These are phyloP conservation scores for Lucifuga dentata DNA, from an alignment of 2,113 vertebrate genomes.

Conservation along the genomic window DNA sequence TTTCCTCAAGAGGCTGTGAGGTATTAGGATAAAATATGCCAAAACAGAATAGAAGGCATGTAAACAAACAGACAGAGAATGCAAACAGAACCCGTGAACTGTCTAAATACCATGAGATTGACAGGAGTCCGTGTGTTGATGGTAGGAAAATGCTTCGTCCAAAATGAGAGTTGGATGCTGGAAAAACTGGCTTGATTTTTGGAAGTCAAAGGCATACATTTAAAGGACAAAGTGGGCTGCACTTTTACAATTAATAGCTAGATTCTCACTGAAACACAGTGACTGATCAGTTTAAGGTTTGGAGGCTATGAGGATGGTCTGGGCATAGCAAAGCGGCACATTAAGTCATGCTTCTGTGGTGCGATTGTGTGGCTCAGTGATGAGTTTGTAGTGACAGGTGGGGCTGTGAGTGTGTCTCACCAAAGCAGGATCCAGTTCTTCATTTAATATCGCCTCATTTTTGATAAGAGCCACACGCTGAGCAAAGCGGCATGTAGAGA, in stretches of 20 bases:
- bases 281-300: slow-evolving; percentile 54
- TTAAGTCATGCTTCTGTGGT: slow-evolving; percentile 46
- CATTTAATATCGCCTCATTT: slow-evolving; percentile 94
- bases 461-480: slow-evolving; percentile 95
- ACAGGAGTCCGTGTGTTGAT: slow-evolving; percentile 20
- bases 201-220: slow-evolving; percentile 43
- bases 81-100: slow-evolving; percentile 50
- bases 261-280: slow-evolving; percentile 29
- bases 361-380: slow-evolving; percentile 14
- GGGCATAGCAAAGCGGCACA: slow-evolving; percentile 24
- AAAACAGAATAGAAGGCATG: slow-evolving; percentile 43
- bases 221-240: slow-evolving; percentile 46
- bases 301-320: slow-evolving; percentile 48
- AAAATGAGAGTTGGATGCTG: slow-evolving; percentile 30
- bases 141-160: slow-evolving; percentile 35
- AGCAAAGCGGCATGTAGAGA: slow-evolving; percentile 96
- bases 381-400: slow-evolving; percentile 32
- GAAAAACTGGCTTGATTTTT: slow-evolving; percentile 42
- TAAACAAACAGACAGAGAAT: slow-evolving; percentile 55
- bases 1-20: slow-evolving; percentile 37
- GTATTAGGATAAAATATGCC: slow-evolving; percentile 51
- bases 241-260: slow-evolving; percentile 34
- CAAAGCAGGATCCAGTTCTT: slow-evolving; percentile 93
- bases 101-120: slow-evolving; percentile 50
- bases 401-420: slow-evolving; percentile 88